A percentile compares a stretch with the other conserved stretches of the same genome.
Conservation (phyloP, 2,888 invertebrate species). For the Pristionchus exspectatus region DNA sequence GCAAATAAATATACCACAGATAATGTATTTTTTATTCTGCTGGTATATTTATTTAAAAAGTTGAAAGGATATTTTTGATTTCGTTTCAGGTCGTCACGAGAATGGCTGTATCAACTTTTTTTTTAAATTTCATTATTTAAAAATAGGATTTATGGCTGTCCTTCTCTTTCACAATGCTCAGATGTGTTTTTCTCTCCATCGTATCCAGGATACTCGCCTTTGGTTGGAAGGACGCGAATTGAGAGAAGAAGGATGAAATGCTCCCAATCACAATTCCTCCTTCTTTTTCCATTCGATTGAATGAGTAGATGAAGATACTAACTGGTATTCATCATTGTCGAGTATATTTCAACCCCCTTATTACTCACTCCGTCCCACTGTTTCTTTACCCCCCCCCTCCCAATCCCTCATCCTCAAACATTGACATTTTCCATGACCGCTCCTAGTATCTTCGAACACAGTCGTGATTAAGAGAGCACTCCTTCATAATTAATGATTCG, state of each 20-base stretch:
- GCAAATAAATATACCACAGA: no score
- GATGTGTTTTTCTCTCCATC: slow-evolving; percentile 13
- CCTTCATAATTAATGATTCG: not conserved
- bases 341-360: not conserved
- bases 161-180: slow-evolving; percentile 11
- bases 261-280: slow-evolving; percentile 2
- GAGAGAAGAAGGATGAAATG: not conserved
- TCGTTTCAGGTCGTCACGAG: no score
- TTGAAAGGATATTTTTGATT: no score
- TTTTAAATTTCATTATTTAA: no score
- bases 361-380: not conserved
- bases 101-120: no score
- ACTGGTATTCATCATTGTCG: not conserved
- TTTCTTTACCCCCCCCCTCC: not conserved
- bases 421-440: not conserved
- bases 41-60: no score
- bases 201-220: slow-evolving; percentile 20
- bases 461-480: not conserved
- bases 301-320: not conserved
- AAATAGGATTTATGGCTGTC: no score
- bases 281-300: not conserved
- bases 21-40: no score
- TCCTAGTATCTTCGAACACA: not conserved
- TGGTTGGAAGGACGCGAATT: not conserved
- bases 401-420: not conserved